Percentiles rank a stretch among this genome's conserved stretches.
These are phyloP conservation scores for Tolypeutes matacus DNA, from an alignment of 2,797 vertebrate species.

Conservation along the genomic window DNA sequence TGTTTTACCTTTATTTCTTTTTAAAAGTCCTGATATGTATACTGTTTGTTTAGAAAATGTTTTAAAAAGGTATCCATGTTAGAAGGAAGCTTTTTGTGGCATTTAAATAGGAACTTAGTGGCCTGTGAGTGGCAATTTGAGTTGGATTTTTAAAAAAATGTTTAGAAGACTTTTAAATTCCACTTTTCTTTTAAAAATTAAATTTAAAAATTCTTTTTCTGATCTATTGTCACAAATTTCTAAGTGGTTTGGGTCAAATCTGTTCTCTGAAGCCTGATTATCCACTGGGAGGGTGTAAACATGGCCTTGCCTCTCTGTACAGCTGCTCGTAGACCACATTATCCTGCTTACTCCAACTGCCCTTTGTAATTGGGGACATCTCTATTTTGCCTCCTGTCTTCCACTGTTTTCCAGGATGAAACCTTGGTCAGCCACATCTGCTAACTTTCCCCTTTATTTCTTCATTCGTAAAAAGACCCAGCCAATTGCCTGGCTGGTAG, in stretches of 20 bases:
- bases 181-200: constrained; percentile 63
- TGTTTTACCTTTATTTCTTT: constrained; percentile 45
- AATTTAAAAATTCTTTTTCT: constrained; percentile 42
- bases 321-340: background rate
- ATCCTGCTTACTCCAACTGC: background rate
- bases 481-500: background rate
- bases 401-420: background rate
- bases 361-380: background rate
- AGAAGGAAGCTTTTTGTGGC: constrained; percentile 42
- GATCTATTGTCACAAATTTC: background rate
- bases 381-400: background rate
- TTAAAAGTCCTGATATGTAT: background rate
- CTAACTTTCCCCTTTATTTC: background rate
- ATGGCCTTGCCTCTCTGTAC: background rate
- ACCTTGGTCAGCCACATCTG: background rate
- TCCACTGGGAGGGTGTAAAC: background rate
- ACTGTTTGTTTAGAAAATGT: background rate
- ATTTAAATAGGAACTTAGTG: constrained; percentile 2
- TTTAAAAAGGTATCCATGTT: background rate
- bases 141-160: background rate
- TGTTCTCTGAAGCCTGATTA: background rate
- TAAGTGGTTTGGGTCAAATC: background rate
- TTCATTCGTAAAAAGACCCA: constrained; percentile 26
- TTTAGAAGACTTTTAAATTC: background rate
- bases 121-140: background rate